Evolutionary conservation across 2,113 vertebrate species (phyloP), one percentile per base, ranked within the genome.

Genomic region (Pheucticus melanocephalus): DNA sequence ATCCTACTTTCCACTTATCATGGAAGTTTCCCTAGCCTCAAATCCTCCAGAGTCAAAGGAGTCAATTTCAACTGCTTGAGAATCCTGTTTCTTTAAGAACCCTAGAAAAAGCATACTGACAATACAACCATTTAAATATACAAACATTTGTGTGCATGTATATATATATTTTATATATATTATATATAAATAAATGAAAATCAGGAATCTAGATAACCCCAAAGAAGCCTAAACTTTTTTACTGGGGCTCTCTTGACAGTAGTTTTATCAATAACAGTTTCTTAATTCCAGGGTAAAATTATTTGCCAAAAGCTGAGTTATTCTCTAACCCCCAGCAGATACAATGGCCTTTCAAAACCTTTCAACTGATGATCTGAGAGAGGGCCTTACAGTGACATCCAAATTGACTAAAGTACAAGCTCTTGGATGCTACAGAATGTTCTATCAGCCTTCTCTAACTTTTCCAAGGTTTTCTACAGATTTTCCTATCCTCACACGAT

Each of bases 51-150:
- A 72, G 72, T 27, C 56, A 85, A 88, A 92, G 23, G 35, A 73
- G 20, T 63, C 23, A 13, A 69, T 53, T 92, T 92, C 68, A 92
- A 73, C 24, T 75, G 35, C 76, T 90, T 86, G 24, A 83, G 59
- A 77, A 86, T 51, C 22, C 9, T 0, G 1, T 44, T 80, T 64
- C n/a, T 68, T 90, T 56, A 87, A 57, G 33, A 85, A 44, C 3
- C 17, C 21, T 66, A 72, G n/a, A 84, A 50, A 90, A 53, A 53
- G 1, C 21, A 87, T 42, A 51, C 42, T 59, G 27, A 22, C 25
- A 94, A 69, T 35, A 65, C 37, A 70, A 35, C 3, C 9, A 75
- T 33, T 72, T 79, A 68, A 91, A 59, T 22, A 89, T 1, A 76
- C 4, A 65, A 6, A 68, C 12, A 20, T 10, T 18, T 10, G 1